Evolutionary conservation across 2,113 vertebrate genomes (phyloP), one percentile per base, ranked within the genome.

Genomic region (Salvelinus namaycush): DNA sequence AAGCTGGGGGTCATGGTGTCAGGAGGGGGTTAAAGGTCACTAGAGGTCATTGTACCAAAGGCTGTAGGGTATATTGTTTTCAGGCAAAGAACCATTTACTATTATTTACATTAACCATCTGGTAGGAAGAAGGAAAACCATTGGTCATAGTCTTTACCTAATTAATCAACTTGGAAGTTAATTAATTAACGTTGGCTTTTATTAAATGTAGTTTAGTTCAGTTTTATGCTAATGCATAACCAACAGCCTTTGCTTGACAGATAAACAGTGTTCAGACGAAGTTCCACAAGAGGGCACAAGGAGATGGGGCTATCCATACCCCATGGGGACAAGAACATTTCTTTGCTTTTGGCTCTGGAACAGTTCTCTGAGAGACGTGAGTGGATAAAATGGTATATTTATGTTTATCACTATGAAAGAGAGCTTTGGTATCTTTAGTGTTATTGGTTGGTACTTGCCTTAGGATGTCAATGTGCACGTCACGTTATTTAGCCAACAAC

Each of bases 201-300:
- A 49, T 75, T 59, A 1, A 77, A 82, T 68, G 81, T 34, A 34
- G 31, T 83, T 89, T 79, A 39, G 84, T 79, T 70, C 13, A 77
- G 74, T 72, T 83, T 80, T 84, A 75, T 68, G 76, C 68, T 80
- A 74, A 73, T 64, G 77, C 77, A 91, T 87, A 90, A 94, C 94
- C 95, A 94, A 92, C 91, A 95, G 94, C 92, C 89, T 95, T 94
- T 85, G 92, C 89, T 89, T 93, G 92, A 92, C 89, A 92, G 91
- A 83, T 86, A 71, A 83, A 90, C 79, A 73, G 82, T 85, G 91
- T 74, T 88, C 76, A 70, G 74, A 76, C 84, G 89, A 54, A 95
- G 94, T 95, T 97, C 95, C 96, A 97, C 96, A 96, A 95, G 94
- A 91, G 84, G 73, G 80, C 83, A 76, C 70, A 9, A 65, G 70